Percentiles rank a stretch among this genome's conserved stretches.
Evolutionary conservation across 2,888 invertebrate genomes (phyloP).

Genomic region (Argyresthia albistria): DNA sequence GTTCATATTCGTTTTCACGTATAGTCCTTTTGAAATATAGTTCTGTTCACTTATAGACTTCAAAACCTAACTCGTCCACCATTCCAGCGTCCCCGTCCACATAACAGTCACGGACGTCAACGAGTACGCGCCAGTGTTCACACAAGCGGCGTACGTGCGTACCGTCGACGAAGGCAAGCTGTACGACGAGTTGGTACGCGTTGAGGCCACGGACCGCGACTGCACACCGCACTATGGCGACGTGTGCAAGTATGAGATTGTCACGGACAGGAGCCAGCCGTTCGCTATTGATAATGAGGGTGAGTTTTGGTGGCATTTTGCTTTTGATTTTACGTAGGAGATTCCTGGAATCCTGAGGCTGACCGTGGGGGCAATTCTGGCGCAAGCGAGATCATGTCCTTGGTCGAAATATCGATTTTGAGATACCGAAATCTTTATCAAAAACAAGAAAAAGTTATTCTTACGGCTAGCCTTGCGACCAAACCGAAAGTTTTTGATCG

Average conservation of each 20-base stretch:
- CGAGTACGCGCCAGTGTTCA: slow-evolving; percentile 94
- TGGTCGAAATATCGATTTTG: no score
- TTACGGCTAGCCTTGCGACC: no score
- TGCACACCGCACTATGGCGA: slow-evolving; percentile 96
- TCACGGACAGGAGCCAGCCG: slow-evolving; percentile 80
- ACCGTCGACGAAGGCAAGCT: slow-evolving; percentile 92
- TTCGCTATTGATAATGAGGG: slow-evolving; percentile 95
- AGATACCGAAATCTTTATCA: no score
- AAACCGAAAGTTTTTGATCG: no score
- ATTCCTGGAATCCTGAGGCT: no score
- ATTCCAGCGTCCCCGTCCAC: slow-evolving; percentile 87
- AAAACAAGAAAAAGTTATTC: no score
- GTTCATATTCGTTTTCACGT: no score
- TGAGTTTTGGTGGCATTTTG: slow-evolving; percentile 25
- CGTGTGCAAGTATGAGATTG: slow-evolving; percentile 97
- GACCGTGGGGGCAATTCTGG: no score
- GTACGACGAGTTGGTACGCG: slow-evolving; percentile 91
- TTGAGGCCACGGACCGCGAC: slow-evolving; percentile 94
- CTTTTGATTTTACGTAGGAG: no score
- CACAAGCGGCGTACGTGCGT: slow-evolving; percentile 91
- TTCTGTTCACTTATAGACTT: no score
- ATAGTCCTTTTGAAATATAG: no score
- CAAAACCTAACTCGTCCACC: background rate
- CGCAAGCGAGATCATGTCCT: no score
- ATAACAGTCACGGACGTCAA: slow-evolving; percentile 97